Conservation (phyloP, 2,797 vertebrate species). For the Oryzias dopingdopingensis region DNA sequence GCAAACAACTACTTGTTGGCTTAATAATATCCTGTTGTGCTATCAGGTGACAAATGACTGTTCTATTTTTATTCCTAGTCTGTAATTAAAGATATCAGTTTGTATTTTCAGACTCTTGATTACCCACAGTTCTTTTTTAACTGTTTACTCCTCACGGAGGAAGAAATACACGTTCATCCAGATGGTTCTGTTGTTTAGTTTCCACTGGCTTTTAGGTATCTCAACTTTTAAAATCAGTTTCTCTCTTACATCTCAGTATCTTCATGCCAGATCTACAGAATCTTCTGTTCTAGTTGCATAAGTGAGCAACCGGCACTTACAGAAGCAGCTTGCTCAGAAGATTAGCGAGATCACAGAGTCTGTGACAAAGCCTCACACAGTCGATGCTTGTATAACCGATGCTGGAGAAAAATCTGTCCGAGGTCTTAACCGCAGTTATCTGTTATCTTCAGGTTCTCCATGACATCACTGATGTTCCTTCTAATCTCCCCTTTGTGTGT, state of each 20-base stretch:
- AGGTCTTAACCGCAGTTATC: slow-evolving; percentile 38
- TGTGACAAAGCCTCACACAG: slow-evolving; percentile 20
- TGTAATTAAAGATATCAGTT: too few species aligned
- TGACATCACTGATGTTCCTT: slow-evolving; percentile 28
- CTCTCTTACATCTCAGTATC: neutral
- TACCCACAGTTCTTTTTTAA: too few species aligned
- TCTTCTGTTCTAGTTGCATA: slow-evolving; percentile 5
- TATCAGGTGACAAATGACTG: too few species aligned
- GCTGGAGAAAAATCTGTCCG: slow-evolving; percentile 19
- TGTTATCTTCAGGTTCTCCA: slow-evolving; percentile 16
- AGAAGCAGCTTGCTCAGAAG: slow-evolving; percentile 9
- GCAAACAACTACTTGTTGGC: neutral
- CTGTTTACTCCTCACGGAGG: too few species aligned
- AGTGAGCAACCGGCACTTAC: neutral
- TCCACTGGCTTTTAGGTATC: neutral
- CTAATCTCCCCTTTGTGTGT: neutral
- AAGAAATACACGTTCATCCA: too few species aligned
- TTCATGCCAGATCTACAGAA: neutral
- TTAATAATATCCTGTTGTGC: too few species aligned
- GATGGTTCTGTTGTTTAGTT: too few species aligned
- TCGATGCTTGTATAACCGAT: slow-evolving; percentile 46
- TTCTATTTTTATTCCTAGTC: too few species aligned
- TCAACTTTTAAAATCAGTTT: neutral
- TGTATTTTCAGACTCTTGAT: too few species aligned
- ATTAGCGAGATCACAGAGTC: neutral